phyloP scores from a whole-genome alignment of 2,113 vertebrate species.

The Panthera uncia region DNA sequence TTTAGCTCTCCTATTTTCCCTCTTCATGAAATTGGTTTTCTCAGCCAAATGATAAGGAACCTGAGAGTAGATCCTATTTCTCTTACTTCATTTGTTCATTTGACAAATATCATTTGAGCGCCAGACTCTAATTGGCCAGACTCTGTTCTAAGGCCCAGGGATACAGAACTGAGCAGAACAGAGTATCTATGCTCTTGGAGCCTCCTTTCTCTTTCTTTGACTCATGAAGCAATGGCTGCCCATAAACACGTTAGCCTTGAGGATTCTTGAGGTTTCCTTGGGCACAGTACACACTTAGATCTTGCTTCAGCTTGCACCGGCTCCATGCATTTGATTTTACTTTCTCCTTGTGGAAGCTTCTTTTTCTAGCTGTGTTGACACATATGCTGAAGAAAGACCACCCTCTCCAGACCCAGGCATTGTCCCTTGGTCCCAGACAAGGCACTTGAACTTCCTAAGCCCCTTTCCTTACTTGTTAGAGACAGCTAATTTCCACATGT shows the following conservation, averaged over 20 bases:
- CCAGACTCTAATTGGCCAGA: not conserved
- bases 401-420: not conserved
- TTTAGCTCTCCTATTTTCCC: not conserved
- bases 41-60: not conserved
- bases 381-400: not conserved
- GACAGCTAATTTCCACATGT: not conserved
- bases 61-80: not conserved
- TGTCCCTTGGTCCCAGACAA: not conserved
- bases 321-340: not conserved
- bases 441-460: not conserved
- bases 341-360: not conserved
- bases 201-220: not conserved
- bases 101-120: not conserved
- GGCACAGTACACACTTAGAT: not conserved
- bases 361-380: not conserved
- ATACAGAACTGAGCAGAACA: not conserved
- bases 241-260: not conserved
- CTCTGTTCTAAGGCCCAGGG: not conserved
- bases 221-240: not conserved
- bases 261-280: not conserved
- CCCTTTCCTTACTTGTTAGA: not conserved
- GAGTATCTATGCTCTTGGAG: not conserved
- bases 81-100: not conserved
- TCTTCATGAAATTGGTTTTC: not conserved
- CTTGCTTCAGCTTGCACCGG: not conserved